Base-by-base conservation (phyloP, 37 sponge, comb jelly and placozoan genomes). In the Spongilla lacustris region DNA sequence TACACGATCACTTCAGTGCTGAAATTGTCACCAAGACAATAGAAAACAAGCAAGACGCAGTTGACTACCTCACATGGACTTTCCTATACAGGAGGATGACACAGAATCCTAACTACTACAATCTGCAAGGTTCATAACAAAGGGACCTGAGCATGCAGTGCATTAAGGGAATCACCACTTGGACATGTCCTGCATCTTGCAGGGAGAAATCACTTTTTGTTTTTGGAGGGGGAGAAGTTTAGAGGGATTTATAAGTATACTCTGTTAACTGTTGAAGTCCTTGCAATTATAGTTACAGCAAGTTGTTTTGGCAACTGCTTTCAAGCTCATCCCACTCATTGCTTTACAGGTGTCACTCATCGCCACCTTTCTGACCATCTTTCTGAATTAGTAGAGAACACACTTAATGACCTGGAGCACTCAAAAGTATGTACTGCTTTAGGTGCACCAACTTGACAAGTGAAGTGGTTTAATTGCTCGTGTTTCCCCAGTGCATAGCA, bases 41-140 rank as follows among this genome's bases (percentile, higher is more conserved):
- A 5, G 97, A 97, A 84, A 99, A 97, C 91, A 99, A 99, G 72
- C 99, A 99, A 69, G 99, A 99, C 86, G 99, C 99, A 17, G 99
- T 99, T 49, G 99, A 99, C 83, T 99, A 99, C 84, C 91, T 99
- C 29, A 99, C 99, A 4, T 99, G 99, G 99, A 97, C 99, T 71
- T 97, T 97, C 89, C 82, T 99, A 66, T 99, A 99, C 76, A 84
- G 99, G 17, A 73, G 99, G 46, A 93, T 99, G 90, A 99, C 97
- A 24, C 97, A 92, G 71, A 99, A 99, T 86, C 99, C 99, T 8
- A 99, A 99, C 91, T 99, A 92, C 90, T 99, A 99, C 88, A 97
- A 97, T 82, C 87, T 99, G 31, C 99, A 99, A 84, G 99, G 98
- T 93, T 48, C 13, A 50, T 13, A 1, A 58, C 1, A 14, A 58